These are phyloP conservation scores for Myoxocephalus aenaeus DNA, from an alignment of 2,797 vertebrate genomes.

Conservation along the genomic window DNA sequence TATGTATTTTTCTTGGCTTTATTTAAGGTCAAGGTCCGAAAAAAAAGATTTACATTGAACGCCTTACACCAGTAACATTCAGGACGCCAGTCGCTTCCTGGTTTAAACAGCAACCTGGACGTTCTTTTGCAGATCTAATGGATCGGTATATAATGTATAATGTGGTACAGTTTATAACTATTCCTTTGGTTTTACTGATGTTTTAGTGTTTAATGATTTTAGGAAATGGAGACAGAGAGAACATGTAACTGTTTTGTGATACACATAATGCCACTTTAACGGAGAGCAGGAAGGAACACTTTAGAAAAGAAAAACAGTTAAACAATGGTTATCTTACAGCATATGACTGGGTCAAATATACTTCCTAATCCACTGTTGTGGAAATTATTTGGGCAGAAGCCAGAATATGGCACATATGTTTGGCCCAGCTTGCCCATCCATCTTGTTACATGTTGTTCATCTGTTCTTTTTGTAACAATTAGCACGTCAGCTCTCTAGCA, in stretches of 20 bases:
- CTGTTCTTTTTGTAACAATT: not conserved
- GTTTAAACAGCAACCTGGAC: not conserved
- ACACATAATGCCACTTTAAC: conserved; percentile 5
- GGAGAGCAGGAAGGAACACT: not conserved
- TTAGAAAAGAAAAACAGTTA: not conserved
- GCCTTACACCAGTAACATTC: not conserved
- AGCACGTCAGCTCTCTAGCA: not conserved
- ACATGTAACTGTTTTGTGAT: not conserved
- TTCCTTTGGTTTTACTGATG: not conserved
- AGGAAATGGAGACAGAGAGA: not conserved
- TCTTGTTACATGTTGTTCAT: conserved; percentile 16
- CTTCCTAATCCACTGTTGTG: conserved; percentile 26
- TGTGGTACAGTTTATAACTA: not conserved
- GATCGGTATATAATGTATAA: not conserved
- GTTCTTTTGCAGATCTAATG: not conserved
- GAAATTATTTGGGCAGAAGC: conserved; percentile 39
- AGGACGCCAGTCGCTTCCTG: not conserved
- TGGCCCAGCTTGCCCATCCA: conserved; percentile 18
- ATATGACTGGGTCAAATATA: conserved; percentile 8
- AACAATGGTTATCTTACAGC: not conserved
- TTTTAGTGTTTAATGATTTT: not conserved
- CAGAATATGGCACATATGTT: conserved; percentile 40
- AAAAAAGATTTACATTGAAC: not conserved
- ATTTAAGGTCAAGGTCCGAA: conserved; percentile 17
- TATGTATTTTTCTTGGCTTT: conserved; percentile 5